Conservation (phyloP, 2,113 vertebrate genomes). For the Clupea harengus region DNA sequence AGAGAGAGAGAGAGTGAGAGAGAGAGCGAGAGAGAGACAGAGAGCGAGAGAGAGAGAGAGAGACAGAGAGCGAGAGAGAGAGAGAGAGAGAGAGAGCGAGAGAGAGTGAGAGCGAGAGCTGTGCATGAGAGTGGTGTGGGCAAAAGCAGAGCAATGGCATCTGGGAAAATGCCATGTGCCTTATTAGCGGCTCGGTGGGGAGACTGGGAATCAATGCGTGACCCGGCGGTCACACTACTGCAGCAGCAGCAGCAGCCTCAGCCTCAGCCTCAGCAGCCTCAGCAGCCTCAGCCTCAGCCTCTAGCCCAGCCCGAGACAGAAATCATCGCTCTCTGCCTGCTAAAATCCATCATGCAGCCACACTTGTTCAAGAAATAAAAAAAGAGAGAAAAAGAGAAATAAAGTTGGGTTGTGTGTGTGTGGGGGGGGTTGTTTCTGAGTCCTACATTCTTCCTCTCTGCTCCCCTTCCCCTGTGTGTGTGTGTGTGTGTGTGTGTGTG, state of each 20-base stretch:
- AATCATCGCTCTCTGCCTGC: conserved; percentile 53
- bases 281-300: not conserved
- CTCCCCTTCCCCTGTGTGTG: not conserved
- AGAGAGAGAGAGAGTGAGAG: not conserved
- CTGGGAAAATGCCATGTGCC: conserved; percentile 70
- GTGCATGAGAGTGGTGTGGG: not conserved
- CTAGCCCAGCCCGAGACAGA: conserved; percentile 54
- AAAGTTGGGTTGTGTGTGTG: not conserved
- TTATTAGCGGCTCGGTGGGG: conserved; percentile 69
- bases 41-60: not conserved
- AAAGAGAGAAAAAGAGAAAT: not conserved
- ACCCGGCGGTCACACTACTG: conserved; percentile 61
- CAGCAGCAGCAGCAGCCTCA: conserved; percentile 24
- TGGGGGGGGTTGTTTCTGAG: not conserved
- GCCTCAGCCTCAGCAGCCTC: conserved; percentile 22
- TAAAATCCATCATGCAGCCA: conserved; percentile 62
- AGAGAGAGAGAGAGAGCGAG: not conserved
- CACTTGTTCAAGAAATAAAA: not conserved
- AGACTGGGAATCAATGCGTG: conserved; percentile 64
- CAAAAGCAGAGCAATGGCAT: conserved; percentile 54
- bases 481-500: too few relatives aligned
- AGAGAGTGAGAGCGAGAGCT: not conserved
- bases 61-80: not conserved
- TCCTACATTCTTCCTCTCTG: not conserved
- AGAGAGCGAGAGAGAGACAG: not conserved